Evolutionary conservation across 1,140 invertebrate genomes (phyloP).

Genomic region (Drosophila simulans): DNA sequence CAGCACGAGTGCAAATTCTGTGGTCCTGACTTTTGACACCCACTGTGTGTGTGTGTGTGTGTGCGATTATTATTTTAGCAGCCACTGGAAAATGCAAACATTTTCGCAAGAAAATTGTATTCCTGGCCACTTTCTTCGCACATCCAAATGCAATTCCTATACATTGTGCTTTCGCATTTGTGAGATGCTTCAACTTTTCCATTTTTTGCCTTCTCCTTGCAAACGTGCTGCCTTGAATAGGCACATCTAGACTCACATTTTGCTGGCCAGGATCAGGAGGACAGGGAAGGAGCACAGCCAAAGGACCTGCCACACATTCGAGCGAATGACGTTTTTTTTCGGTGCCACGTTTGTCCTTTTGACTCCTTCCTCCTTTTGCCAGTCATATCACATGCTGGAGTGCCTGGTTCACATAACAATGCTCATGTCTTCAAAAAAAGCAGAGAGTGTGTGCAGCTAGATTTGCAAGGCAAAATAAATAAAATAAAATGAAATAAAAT

Average conservation of each 20-base stretch:
- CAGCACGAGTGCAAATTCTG: constrained; percentile 16
- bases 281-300: background rate
- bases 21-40: constrained; percentile 12
- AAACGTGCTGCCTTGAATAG: constrained; percentile 38
- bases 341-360: constrained; percentile 25
- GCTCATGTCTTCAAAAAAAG: constrained; percentile 28
- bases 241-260: constrained; percentile 30
- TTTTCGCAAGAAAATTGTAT: constrained; percentile 20
- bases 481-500: constrained; percentile 15
- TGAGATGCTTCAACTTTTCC: constrained; percentile 27
- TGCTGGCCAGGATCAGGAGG: constrained; percentile 9
- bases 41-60: background rate
- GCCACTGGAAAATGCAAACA: constrained; percentile 3
- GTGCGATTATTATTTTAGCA: constrained; percentile 7
- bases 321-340: constrained; percentile 10
- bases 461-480: constrained; percentile 41
- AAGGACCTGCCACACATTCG: constrained; percentile 24
- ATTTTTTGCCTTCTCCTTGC: constrained; percentile 9
- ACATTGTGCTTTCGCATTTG: constrained; percentile 32
- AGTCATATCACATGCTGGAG: constrained; percentile 43
- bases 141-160: constrained; percentile 41
- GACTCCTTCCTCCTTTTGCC: constrained; percentile 10
- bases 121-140: constrained; percentile 25
- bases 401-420: constrained; percentile 39
- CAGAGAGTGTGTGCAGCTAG: constrained; percentile 24